A percentile compares a stretch with the other conserved stretches of the same genome.
Conservation (phyloP, 2,888 invertebrate species). For the Lithophane socia region DNA sequence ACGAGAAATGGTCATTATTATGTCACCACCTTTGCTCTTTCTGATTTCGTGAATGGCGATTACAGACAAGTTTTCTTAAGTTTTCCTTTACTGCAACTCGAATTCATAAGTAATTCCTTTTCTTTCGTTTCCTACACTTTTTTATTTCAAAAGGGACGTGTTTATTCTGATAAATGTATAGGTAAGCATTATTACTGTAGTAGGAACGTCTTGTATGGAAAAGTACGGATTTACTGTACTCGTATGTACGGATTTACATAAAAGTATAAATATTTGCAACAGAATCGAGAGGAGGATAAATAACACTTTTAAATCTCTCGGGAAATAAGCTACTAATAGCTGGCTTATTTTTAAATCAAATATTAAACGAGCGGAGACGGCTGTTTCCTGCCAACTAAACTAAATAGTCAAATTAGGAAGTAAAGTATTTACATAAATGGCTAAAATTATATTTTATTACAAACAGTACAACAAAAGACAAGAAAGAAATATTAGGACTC, state of each 20-base stretch:
- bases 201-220: too few relatives aligned
- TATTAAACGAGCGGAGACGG: neutral
- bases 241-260: neutral
- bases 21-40: neutral
- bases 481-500: neutral
- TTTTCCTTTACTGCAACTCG: neutral
- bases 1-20: neutral
- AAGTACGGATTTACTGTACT: neutral
- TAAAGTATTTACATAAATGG: neutral
- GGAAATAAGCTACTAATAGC: constrained; percentile 17
- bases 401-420: neutral
- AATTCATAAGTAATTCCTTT: neutral
- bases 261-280: neutral
- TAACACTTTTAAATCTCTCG: constrained; percentile 7
- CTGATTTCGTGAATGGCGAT: neutral
- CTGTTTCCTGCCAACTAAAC: neutral
- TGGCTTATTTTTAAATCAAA: constrained; percentile 5
- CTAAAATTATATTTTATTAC: neutral
- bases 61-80: neutral
- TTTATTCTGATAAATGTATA: neutral
- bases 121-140: neutral
- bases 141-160: neutral
- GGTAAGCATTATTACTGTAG: neutral
- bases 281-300: neutral
- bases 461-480: neutral